Percentiles rank a stretch among this genome's conserved stretches.
Evolutionary conservation across 2,113 vertebrate genomes (phyloP).

Genomic region (Lamprotornis superbus): DNA sequence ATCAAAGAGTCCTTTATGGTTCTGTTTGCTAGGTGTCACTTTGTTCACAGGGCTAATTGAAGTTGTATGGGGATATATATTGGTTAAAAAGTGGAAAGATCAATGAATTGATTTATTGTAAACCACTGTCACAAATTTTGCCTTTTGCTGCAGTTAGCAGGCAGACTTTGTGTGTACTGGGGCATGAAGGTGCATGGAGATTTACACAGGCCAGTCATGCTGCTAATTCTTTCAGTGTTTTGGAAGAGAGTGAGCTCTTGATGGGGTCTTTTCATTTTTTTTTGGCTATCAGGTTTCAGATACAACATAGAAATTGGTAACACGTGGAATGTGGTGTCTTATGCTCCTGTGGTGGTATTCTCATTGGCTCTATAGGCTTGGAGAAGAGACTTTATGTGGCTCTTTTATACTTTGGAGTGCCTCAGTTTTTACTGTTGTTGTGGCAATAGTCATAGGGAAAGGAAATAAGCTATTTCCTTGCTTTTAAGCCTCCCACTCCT

Average conservation of each 20-base stretch:
- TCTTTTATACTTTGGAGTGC: neutral
- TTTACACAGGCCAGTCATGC: neutral
- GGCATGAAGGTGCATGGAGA: neutral
- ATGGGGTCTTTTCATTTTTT: neutral
- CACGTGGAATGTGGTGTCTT: neutral
- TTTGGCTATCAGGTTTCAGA: neutral
- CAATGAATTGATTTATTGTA: slow-evolving; percentile 36
- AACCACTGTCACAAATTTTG: slow-evolving; percentile 14
- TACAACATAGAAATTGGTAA: neutral
- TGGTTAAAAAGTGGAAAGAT: slow-evolving; percentile 14
- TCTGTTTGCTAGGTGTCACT: slow-evolving; percentile 44
- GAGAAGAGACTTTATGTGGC: neutral
- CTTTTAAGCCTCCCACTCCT: neutral
- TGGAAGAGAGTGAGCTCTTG: neutral
- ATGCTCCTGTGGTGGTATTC: neutral
- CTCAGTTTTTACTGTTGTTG: neutral
- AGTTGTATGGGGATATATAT: neutral
- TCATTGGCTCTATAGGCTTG: neutral
- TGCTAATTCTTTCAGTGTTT: neutral
- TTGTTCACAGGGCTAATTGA: slow-evolving; percentile 54
- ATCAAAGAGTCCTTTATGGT: slow-evolving; percentile 37
- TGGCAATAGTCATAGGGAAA: neutral
- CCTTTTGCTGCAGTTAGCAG: neutral
- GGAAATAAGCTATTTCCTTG: neutral
- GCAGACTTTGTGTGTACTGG: neutral